Evolutionary conservation across 2,113 vertebrate genomes (phyloP).

Genomic region (Ctenomys sociabilis): DNA sequence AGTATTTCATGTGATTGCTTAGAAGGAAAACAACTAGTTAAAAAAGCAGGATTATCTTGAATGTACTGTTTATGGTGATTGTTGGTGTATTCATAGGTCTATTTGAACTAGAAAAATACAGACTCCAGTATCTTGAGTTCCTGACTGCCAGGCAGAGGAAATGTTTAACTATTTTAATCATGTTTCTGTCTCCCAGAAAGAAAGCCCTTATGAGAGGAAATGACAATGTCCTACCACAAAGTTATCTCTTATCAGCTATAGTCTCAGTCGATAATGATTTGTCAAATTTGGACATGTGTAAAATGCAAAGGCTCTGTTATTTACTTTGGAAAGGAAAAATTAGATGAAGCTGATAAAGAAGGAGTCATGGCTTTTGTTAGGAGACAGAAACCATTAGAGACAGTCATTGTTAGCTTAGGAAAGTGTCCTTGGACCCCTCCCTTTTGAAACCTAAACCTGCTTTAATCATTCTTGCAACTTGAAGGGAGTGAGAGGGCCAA

Average conservation of each 20-base stretch:
- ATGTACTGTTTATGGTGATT: constrained; percentile 53
- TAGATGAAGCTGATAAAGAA: constrained; percentile 80
- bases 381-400: constrained; percentile 77
- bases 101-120: constrained; percentile 75
- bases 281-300: constrained; percentile 75
- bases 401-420: constrained; percentile 77
- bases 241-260: constrained; percentile 68
- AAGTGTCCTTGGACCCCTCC: constrained; percentile 67
- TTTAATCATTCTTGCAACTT: constrained; percentile 69
- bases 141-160: constrained; percentile 78
- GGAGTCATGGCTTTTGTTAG: constrained; percentile 82
- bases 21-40: constrained; percentile 70
- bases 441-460: constrained; percentile 71
- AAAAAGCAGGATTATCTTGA: constrained; percentile 60
- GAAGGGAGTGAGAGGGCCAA: constrained; percentile 27
- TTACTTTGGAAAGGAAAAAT: constrained; percentile 80
- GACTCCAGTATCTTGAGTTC: constrained; percentile 72
- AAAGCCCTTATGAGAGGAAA: constrained; percentile 74
- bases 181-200: constrained; percentile 66
- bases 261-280: constrained; percentile 78
- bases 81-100: constrained; percentile 66
- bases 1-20: constrained; percentile 66
- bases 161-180: constrained; percentile 75
- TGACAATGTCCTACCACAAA: constrained; percentile 58
- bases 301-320: constrained; percentile 72